A percentile compares a stretch with the other conserved stretches of the same genome.
Conservation (phyloP, 2,888 invertebrate species). For the Cheilosia grossa region DNA sequence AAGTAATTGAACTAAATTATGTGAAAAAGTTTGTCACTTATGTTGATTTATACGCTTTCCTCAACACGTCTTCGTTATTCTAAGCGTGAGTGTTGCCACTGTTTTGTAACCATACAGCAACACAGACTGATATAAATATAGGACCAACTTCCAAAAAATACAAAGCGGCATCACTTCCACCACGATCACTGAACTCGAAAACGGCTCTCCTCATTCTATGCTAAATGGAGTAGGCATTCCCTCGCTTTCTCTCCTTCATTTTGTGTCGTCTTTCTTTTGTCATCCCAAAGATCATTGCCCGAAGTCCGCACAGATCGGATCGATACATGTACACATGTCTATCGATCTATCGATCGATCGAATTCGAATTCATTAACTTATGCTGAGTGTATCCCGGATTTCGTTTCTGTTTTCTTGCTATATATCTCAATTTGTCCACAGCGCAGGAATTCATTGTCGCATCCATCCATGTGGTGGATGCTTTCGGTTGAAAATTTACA, state of each 20-base stretch:
- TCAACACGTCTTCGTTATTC: too few relatives aligned
- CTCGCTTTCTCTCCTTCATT: slow-evolving; percentile 7
- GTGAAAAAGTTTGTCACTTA: too few relatives aligned
- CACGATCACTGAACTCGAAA: slow-evolving; percentile 52
- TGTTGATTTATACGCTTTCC: too few relatives aligned
- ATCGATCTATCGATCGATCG: slow-evolving; percentile 48
- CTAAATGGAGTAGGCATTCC: slow-evolving; percentile 32
- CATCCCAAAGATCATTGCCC: slow-evolving; percentile 45
- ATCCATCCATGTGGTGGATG: slow-evolving; percentile 14
- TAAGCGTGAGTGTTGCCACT: too few relatives aligned
- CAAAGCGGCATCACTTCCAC: neutral
- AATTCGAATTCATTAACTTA: slow-evolving; percentile 56
- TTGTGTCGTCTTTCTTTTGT: neutral
- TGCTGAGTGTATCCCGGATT: slow-evolving; percentile 16
- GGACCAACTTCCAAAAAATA: neutral
- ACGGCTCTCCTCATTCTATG: slow-evolving; percentile 3
- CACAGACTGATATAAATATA: too few relatives aligned
- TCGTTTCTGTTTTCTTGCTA: neutral
- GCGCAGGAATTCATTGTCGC: slow-evolving; percentile 32
- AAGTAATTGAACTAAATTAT: too few relatives aligned
- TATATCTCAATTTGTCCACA: slow-evolving; percentile 45
- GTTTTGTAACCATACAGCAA: too few relatives aligned
- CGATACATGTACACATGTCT: neutral
- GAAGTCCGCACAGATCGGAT: slow-evolving; percentile 14
- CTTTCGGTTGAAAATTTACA: slow-evolving; percentile 18